Conservation (phyloP, 2,888 invertebrate genomes). For the Diploptera punctata region DNA sequence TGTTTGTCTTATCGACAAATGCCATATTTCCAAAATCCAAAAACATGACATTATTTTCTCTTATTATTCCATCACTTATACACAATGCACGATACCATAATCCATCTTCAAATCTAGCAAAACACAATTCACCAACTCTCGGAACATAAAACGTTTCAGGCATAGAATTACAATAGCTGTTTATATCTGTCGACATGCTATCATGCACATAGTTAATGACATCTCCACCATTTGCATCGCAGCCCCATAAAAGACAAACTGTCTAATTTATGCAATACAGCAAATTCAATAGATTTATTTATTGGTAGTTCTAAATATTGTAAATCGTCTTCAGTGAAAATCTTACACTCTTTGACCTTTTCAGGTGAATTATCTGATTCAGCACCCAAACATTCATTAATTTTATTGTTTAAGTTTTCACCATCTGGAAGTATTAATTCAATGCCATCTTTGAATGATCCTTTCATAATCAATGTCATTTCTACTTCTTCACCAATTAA, state of each 20-base stretch:
- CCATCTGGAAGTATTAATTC: background rate
- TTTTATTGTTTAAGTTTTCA: background rate
- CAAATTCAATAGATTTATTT: background rate
- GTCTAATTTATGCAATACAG: background rate
- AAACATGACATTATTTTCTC: background rate
- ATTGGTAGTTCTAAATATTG: background rate
- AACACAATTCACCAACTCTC: background rate
- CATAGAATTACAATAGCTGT: background rate
- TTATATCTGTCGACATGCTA: background rate
- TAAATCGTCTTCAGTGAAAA: background rate
- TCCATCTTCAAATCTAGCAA: constrained; percentile 6
- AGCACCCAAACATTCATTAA: background rate
- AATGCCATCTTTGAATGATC: background rate
- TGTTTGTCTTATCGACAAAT: background rate
- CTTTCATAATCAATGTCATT: background rate
- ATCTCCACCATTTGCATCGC: background rate
- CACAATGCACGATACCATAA: constrained; percentile 13
- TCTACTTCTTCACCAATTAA: background rate
- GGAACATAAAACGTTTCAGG: background rate
- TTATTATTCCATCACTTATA: background rate
- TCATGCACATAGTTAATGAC: background rate
- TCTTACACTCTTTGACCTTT: background rate
- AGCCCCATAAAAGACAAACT: background rate
- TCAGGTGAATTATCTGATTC: no score
- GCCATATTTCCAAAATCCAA: constrained; percentile 17